These are phyloP conservation scores for Pardosa pseudoannulata DNA, from an alignment of 2,888 invertebrate species.

Conservation along the genomic window DNA sequence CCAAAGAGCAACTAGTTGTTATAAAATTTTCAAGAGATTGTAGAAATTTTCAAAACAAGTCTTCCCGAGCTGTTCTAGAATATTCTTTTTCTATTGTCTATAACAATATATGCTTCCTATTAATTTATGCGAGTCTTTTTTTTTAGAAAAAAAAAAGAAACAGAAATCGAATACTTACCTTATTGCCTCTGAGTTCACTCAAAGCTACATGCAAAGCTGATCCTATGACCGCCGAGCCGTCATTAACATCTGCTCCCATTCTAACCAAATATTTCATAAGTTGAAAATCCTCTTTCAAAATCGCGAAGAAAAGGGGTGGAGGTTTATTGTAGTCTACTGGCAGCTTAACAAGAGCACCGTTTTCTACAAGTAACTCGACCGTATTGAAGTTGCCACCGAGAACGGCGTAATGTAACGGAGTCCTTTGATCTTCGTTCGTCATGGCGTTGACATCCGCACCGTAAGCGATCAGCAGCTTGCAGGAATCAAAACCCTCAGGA, in stretches of 20 bases:
- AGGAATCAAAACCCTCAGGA: constrained; percentile 86
- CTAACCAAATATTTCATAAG: constrained; percentile 81
- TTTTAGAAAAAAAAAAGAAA: no score
- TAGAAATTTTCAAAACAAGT: no score
- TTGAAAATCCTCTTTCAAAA: constrained; percentile 86
- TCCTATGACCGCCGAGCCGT: constrained; percentile 87
- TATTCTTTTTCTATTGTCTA: no score
- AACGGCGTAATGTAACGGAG: constrained; percentile 92
- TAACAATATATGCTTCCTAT: no score
- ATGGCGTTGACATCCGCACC: constrained; percentile 92
- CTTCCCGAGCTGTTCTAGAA: no score
- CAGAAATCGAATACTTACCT: no score
- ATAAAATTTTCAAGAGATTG: no score
- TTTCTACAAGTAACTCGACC: constrained; percentile 87
- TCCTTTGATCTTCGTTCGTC: constrained; percentile 88
- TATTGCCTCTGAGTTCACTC: constrained; percentile 78
- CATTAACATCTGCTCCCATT: constrained; percentile 87
- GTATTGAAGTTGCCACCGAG: constrained; percentile 85
- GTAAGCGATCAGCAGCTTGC: constrained; percentile 85
- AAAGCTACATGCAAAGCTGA: constrained; percentile 87
- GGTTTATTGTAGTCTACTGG: constrained; percentile 83
- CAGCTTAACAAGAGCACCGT: constrained; percentile 85
- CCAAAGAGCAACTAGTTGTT: no score
- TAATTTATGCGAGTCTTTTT: no score
- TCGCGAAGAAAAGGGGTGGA: constrained; percentile 89